phyloP scores from a whole-genome alignment of 2,797 vertebrate genomes.

The Pangasius djambal region DNA sequence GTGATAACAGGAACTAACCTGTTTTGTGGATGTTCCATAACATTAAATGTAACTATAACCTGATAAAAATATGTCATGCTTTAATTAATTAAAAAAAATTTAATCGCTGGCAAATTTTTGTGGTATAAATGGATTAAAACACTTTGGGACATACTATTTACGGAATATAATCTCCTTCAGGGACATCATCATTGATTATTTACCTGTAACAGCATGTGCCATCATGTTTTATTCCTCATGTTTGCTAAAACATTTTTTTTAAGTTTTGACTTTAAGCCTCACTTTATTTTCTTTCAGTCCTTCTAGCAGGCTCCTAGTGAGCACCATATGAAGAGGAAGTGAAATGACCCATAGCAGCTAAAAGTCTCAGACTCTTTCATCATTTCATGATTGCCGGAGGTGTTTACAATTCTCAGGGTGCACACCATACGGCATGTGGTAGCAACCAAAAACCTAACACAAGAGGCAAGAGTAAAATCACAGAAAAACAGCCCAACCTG shows the following conservation, averaged over 20 bases:
- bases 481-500: background rate
- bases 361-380: background rate
- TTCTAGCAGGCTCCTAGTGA: background rate
- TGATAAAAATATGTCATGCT: background rate
- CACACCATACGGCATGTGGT: background rate
- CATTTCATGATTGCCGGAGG: background rate
- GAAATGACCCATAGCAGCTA: slow-evolving; percentile 7
- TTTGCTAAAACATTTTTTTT: background rate
- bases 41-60: background rate
- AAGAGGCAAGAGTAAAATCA: background rate
- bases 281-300: background rate
- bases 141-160: background rate
- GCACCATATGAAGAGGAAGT: background rate
- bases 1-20: background rate
- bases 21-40: background rate
- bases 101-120: background rate
- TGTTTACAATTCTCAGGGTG: background rate
- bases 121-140: background rate
- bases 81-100: background rate
- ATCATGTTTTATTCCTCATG: background rate
- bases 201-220: background rate
- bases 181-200: background rate
- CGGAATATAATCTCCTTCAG: background rate
- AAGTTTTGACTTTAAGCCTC: background rate
- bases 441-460: background rate